These are phyloP conservation scores for Apteryx owenii DNA, from an alignment of 2,113 vertebrate species.

Conservation along the genomic window DNA sequence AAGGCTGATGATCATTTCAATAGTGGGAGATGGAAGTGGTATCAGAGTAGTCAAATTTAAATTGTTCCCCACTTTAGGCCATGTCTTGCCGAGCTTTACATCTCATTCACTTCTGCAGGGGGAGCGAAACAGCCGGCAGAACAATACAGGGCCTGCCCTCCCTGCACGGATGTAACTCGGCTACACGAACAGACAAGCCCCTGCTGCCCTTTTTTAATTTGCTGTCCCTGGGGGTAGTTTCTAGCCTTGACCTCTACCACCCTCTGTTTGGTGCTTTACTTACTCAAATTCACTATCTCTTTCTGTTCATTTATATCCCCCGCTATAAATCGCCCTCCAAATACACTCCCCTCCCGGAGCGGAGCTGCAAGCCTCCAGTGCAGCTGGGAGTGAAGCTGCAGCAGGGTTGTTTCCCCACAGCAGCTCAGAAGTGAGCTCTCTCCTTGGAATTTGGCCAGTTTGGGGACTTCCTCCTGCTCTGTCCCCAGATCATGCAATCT, in stretches of 20 bases:
- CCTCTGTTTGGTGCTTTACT: neutral
- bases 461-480: neutral
- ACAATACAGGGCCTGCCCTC: neutral
- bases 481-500: neutral
- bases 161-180: neutral
- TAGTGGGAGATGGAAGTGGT: conserved; percentile 30
- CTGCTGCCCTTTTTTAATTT: neutral
- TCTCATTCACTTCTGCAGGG: neutral
- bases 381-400: neutral
- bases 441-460: rapidly evolving
- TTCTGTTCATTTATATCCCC: neutral
- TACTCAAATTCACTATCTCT: neutral
- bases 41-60: conserved; percentile 40
- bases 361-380: neutral
- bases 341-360: neutral
- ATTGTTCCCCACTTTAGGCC: conserved; percentile 8
- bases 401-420: neutral
- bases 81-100: neutral
- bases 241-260: neutral
- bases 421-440: neutral
- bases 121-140: neutral
- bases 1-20: conserved; percentile 66
- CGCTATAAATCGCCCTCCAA: neutral
- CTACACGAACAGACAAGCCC: neutral
- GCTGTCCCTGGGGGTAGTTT: neutral